Conservation (phyloP, 2,888 invertebrate species). For the Leptodirus hochenwartii region DNA sequence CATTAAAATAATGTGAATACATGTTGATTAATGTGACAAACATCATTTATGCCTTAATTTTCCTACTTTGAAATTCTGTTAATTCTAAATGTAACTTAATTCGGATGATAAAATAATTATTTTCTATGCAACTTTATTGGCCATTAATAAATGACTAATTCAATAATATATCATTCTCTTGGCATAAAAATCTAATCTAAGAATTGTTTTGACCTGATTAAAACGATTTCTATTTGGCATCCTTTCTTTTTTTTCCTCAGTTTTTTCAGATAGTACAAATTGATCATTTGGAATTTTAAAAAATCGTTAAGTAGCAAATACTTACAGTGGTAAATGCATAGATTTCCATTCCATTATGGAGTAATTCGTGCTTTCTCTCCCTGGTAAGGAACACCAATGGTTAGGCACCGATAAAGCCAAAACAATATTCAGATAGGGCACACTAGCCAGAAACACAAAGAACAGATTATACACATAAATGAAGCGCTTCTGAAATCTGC, state of each 20-base stretch:
- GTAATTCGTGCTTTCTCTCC: constrained; percentile 28
- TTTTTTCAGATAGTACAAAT: too few relatives aligned
- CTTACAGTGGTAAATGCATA: constrained; percentile 33
- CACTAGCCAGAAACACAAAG: constrained; percentile 26
- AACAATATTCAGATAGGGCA: constrained; percentile 34
- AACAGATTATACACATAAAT: constrained; percentile 28
- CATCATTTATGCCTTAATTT: too few relatives aligned
- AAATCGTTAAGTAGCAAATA: too few relatives aligned
- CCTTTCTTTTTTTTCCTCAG: too few relatives aligned
- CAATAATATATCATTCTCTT: too few relatives aligned
- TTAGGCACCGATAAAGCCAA: constrained; percentile 35
- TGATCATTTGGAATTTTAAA: too few relatives aligned
- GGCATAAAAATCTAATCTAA: too few relatives aligned
- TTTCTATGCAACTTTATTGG: background rate
- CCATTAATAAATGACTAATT: too few relatives aligned
- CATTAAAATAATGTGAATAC: too few relatives aligned
- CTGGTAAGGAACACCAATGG: constrained; percentile 38
- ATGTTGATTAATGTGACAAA: too few relatives aligned
- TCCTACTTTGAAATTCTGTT: background rate
- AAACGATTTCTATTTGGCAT: too few relatives aligned
- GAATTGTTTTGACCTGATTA: too few relatives aligned
- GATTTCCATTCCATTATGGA: constrained; percentile 31
- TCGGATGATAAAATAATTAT: background rate
- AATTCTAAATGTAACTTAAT: background rate
- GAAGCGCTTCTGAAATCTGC: constrained; percentile 32